Evolutionary conservation across 2,888 invertebrate genomes (phyloP), one percentile per base, ranked within the genome.

Genomic region (Rosalia funebris): DNA sequence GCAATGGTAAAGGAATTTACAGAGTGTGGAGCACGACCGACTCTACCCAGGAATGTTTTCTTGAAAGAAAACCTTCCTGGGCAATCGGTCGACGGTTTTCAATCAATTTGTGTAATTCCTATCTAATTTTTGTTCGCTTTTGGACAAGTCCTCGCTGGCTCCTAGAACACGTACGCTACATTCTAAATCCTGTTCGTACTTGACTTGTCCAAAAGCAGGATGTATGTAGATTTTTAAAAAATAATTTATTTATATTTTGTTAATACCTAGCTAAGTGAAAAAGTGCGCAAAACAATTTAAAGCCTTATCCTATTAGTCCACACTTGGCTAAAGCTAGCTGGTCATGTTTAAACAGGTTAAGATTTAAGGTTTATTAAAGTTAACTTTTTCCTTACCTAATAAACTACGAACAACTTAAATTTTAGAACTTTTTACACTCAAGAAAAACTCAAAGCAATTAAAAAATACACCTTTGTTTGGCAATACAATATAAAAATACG

Each of bases 291-390:
- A 66, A 69, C 66, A 66, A 57, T 39, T 53, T 47, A 44, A 69
- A 72, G 67, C 62, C 48, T 70, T 72, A 68, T 60, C 25, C 48
- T 57, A 59, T 65, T 68, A 69, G 67, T 72, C 70, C 74, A 73
- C 74, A 71, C 66, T 72, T 72, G 72, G 74, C 71, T 73, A 66
- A 78, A 78, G 78, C 79, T 78, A 78, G 77, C 78, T 79, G 78
- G 78, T 79, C 77, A 71, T 74, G 69, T 71, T 65, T 53, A 53
- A 68, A 69, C 58, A 63, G 60, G 52, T 61, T 53, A 63, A 68
- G 60, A 66, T 61, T 54, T n/a, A 11, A n/a, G n/a, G n/a, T 34
- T 34, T 25, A 34, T 25, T 25, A 34, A 61, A 25, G 25, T 39
- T 39, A 50, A 39, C 25, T 3, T 39, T 25, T 63, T 65, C 55